A percentile compares a stretch with the other conserved stretches of the same genome.
Conservation (phyloP, 2,797 vertebrate genomes). For the Sebastiscus tertius region DNA sequence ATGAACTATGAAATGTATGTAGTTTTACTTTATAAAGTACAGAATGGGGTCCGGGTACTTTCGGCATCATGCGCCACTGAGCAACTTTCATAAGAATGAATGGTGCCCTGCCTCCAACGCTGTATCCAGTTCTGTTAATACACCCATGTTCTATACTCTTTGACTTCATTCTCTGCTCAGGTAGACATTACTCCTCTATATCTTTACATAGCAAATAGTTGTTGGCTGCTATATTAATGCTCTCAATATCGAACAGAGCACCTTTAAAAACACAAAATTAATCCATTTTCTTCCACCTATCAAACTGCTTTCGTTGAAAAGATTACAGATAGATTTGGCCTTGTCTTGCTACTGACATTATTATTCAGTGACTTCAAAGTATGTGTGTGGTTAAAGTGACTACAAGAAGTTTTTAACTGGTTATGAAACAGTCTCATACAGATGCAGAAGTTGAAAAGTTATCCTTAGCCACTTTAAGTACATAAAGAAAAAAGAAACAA, state of each 20-base stretch:
- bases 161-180: too few relatives aligned
- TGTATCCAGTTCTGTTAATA: too few relatives aligned
- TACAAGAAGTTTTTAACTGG: not conserved
- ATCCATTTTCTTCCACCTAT: slow-evolving; percentile 6
- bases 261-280: not conserved
- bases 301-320: slow-evolving; percentile 16
- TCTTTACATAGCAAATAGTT: too few relatives aligned
- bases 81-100: too few relatives aligned
- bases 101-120: too few relatives aligned
- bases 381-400: not conserved
- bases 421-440: not conserved
- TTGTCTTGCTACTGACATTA: slow-evolving; percentile 11
- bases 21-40: not conserved
- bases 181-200: too few relatives aligned
- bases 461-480: not conserved
- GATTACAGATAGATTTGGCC: slow-evolving; percentile 1
- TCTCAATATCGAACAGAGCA: not conserved
- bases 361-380: slow-evolving; percentile 9
- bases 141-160: too few relatives aligned
- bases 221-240: too few relatives aligned
- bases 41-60: not conserved
- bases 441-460: not conserved
- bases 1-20: not conserved
- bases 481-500: not conserved
- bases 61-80: too few relatives aligned